A percentile compares a stretch with the other conserved stretches of the same genome.
Evolutionary conservation across 1,140 invertebrate genomes (phyloP).

Genomic region (Rhagoletis pomonella): DNA sequence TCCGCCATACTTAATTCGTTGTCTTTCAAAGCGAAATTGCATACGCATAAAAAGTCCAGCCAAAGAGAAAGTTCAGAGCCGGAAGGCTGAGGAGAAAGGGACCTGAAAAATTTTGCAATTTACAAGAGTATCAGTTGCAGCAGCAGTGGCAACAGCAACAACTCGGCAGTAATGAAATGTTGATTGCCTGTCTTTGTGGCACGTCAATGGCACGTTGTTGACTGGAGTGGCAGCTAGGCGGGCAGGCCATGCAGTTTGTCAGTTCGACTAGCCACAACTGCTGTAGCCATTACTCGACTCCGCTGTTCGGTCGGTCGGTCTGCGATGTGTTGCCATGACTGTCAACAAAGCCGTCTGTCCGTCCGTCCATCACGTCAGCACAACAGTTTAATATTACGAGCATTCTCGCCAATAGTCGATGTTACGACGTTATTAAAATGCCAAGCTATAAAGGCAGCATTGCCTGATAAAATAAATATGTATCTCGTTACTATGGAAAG

Average conservation of each 20-base stretch:
- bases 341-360: background rate
- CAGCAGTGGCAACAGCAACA: background rate
- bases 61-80: slow-evolving; percentile 2
- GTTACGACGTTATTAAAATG: slow-evolving; percentile 53
- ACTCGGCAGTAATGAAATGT: background rate
- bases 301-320: background rate
- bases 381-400: slow-evolving; percentile 30
- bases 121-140: slow-evolving; percentile 48
- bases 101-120: slow-evolving; percentile 45
- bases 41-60: slow-evolving; percentile 1
- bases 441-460: slow-evolving; percentile 10
- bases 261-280: background rate
- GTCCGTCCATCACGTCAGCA: background rate
- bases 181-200: slow-evolving; percentile 40
- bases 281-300: background rate
- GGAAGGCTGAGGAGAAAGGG: background rate
- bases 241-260: background rate
- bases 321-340: background rate
- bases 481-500: background rate
- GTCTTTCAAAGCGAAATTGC: slow-evolving; percentile 42
- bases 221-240: background rate
- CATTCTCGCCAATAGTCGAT: background rate
- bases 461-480: background rate
- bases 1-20: background rate
- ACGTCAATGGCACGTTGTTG: background rate